Percentiles rank a stretch among this genome's conserved stretches.
Evolutionary conservation across 2,113 vertebrate genomes (phyloP).

Genomic region (Onychorhynchus coronatus): DNA sequence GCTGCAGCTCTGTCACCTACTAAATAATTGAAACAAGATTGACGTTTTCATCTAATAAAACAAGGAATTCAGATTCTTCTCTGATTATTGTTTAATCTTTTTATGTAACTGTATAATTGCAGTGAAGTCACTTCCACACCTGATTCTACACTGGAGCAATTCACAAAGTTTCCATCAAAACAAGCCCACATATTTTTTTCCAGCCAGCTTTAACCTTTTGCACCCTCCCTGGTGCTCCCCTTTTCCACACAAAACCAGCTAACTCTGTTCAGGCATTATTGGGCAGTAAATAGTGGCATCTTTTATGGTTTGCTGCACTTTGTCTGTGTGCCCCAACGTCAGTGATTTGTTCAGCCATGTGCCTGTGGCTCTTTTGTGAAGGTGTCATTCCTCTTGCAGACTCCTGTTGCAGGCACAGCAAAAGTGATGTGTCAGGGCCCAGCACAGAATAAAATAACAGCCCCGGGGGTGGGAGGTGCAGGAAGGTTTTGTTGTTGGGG

Average conservation of each 20-base stretch:
- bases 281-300: not conserved
- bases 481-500: not conserved
- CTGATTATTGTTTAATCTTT: not conserved
- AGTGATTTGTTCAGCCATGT: not conserved
- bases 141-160: not conserved
- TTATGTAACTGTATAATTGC: not conserved
- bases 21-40: not conserved
- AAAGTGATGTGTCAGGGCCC: not conserved
- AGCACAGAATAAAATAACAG: not conserved
- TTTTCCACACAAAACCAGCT: not conserved
- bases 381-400: not conserved
- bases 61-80: not conserved
- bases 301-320: not conserved
- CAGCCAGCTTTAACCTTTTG: not conserved
- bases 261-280: not conserved
- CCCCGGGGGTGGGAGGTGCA: not conserved
- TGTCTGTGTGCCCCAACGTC: not conserved
- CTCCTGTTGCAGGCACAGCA: not conserved
- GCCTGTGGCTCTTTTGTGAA: constrained; percentile 20
- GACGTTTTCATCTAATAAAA: constrained; percentile 30
- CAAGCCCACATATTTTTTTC: constrained; percentile 39
- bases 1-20: not conserved
- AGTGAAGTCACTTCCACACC: constrained; percentile 27
- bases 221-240: not conserved
- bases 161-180: constrained; percentile 51